A percentile compares a stretch with the other conserved stretches of the same genome.
Conservation (phyloP, 2,888 invertebrate species). For the Eristalinus sepulchralis region DNA sequence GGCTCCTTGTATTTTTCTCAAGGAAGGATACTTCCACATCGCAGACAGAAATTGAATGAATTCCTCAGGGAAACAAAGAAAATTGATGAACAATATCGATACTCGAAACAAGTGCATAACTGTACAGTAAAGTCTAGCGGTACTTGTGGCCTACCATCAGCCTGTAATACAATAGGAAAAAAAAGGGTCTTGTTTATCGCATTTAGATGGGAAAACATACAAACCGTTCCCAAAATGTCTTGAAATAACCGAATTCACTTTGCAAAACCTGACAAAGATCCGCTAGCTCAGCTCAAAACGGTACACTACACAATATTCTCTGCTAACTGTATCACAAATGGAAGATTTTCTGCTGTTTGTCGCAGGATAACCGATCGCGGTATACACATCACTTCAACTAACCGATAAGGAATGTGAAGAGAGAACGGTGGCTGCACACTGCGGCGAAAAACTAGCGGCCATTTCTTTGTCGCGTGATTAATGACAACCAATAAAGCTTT, state of each 20-base stretch:
- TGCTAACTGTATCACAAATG: constrained; percentile 19
- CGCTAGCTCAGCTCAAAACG: not conserved
- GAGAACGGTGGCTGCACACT: constrained; percentile 45
- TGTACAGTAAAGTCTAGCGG: not conserved
- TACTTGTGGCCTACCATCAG: not conserved
- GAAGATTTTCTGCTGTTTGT: not conserved
- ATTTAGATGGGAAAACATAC: not conserved
- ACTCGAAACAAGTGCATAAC: not conserved
- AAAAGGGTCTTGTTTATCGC: not conserved
- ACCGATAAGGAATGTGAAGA: constrained; percentile 46
- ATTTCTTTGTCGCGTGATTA: constrained; percentile 1
- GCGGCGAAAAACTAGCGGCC: constrained; percentile 29
- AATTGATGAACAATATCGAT: not conserved
- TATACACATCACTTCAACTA: constrained; percentile 39
- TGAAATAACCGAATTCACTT: not conserved
- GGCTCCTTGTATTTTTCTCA: too few relatives aligned
- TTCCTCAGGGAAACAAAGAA: not conserved
- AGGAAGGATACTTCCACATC: too few relatives aligned
- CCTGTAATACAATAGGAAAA: not conserved
- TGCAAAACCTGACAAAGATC: too few relatives aligned
- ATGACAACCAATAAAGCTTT: constrained; percentile 49
- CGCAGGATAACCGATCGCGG: not conserved
- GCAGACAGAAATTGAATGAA: not conserved
- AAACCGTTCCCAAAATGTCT: not conserved
- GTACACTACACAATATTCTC: not conserved